Evolutionary conservation across 53 echinoderm and acorn worm genomes (phyloP).

Genomic region (Glandiceps talaboti): DNA sequence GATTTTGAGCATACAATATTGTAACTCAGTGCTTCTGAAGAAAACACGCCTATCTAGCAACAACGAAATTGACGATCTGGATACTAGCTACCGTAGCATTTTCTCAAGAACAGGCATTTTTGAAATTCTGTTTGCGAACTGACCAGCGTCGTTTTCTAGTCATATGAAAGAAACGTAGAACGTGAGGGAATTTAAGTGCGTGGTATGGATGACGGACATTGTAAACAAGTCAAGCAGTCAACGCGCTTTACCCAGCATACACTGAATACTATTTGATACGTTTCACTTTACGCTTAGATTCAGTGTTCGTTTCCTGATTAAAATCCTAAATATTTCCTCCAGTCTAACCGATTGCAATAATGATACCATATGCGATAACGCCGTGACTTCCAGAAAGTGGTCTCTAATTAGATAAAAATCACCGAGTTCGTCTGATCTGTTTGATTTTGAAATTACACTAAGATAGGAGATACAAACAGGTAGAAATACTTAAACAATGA

Average conservation of each 20-base stretch:
- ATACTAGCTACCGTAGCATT: too few species aligned
- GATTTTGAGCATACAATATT: too few species aligned
- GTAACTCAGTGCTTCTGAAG: too few species aligned
- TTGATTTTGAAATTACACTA: neutral
- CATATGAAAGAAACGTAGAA: neutral
- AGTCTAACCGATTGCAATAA: neutral
- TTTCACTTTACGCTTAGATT: neutral
- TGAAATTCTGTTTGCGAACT: too few species aligned
- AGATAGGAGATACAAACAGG: neutral
- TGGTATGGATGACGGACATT: neutral
- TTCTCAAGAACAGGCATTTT: too few species aligned
- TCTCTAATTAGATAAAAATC: neutral
- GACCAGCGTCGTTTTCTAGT: too few species aligned
- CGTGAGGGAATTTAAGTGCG: neutral
- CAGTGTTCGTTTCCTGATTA: neutral
- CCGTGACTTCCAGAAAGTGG: neutral
- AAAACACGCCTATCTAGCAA: too few species aligned
- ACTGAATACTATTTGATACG: neutral
- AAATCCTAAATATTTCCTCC: neutral
- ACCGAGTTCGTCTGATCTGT: neutral
- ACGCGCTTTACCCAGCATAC: neutral
- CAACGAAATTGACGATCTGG: too few species aligned
- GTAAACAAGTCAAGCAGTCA: neutral
- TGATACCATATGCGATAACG: neutral
- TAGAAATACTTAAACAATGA: too few species aligned